A percentile compares a stretch with the other conserved stretches of the same genome.
phyloP scores from a whole-genome alignment of 2,797 vertebrate species.

The Capromys pilorides region DNA sequence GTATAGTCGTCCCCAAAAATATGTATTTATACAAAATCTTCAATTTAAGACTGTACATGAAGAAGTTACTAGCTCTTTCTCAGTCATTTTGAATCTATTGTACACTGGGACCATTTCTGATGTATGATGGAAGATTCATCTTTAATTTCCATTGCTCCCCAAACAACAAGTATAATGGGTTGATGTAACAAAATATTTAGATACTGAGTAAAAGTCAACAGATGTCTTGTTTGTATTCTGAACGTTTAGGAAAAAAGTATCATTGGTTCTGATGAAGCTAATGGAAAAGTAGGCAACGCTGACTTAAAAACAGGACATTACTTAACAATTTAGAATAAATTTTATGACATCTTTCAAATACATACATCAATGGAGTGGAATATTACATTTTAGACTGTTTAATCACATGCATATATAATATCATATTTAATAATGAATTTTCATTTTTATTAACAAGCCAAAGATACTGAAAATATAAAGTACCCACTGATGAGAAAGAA shows the following conservation, averaged over 20 bases:
- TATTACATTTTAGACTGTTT: neutral
- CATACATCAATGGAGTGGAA: neutral
- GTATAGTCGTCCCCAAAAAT: conserved; percentile 70
- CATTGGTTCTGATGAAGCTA: neutral
- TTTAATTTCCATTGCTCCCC: neutral
- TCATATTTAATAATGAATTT: conserved; percentile 42
- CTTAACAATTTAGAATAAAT: conserved; percentile 7
- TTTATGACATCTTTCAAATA: conserved; percentile 16
- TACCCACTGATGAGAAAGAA: conserved; percentile 10
- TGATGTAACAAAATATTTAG: neutral
- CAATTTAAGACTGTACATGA: conserved; percentile 62
- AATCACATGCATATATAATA: conserved; percentile 15
- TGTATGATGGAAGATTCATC: neutral
- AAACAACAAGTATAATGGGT: neutral
- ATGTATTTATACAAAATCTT: conserved; percentile 37
- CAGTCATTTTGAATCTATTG: neutral
- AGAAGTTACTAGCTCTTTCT: neutral
- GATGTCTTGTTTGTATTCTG: neutral
- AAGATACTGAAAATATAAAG: conserved; percentile 29
- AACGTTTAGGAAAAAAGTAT: neutral
- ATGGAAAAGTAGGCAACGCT: neutral
- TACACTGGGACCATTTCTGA: neutral
- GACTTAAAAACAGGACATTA: conserved; percentile 35
- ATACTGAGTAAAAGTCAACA: neutral
- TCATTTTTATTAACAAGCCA: conserved; percentile 27